phyloP scores from a whole-genome alignment of 2,113 vertebrate species.

The Paralichthys olivaceus region DNA sequence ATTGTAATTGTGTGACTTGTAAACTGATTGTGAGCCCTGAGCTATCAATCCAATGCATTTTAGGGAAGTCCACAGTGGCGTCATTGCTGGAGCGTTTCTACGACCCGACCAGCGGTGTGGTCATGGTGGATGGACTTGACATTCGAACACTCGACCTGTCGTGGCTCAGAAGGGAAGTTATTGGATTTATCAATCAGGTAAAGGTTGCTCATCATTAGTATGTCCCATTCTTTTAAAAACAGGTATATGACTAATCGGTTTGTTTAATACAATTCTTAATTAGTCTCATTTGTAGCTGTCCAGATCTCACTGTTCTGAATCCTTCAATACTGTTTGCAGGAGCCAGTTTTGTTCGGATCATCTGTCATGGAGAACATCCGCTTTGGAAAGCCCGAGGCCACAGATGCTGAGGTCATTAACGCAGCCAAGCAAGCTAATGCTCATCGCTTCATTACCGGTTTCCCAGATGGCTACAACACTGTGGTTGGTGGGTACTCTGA shows the following conservation, averaged over 20 bases:
- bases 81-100: conserved; percentile 94
- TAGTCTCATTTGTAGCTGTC: background rate
- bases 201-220: background rate
- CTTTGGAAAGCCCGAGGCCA: conserved; percentile 89
- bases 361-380: conserved; percentile 96
- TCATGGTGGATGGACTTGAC: conserved; percentile 89
- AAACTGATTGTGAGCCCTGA: background rate
- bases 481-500: conserved; percentile 85
- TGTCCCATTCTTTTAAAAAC: background rate
- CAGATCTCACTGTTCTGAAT: background rate
- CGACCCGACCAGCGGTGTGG: conserved; percentile 85
- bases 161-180: conserved; percentile 91
- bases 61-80: conserved; percentile 94
- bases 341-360: conserved; percentile 92
- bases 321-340: conserved; percentile 75
- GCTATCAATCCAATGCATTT: background rate
- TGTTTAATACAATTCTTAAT: background rate
- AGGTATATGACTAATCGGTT: background rate
- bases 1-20: background rate
- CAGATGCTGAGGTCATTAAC: conserved; percentile 86
- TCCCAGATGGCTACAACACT: conserved; percentile 91
- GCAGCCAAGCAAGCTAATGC: conserved; percentile 91
- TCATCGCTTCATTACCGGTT: conserved; percentile 89
- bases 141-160: conserved; percentile 89
- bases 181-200: conserved; percentile 96